Conservation (phyloP, 1,140 invertebrate species). For the Heliconius eleuchia region DNA sequence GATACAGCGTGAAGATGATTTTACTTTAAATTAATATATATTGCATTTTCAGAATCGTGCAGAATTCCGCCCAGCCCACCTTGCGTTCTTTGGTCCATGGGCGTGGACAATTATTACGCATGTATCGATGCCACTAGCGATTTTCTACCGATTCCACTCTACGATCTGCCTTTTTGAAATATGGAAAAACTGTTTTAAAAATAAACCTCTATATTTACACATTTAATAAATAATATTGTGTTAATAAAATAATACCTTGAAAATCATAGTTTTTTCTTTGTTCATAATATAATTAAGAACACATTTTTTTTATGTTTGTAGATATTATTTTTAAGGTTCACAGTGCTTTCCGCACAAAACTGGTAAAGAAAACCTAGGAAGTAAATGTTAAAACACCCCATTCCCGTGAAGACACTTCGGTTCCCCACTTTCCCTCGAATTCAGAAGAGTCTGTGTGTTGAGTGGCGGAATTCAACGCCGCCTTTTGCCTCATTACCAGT, state of each 20-base stretch:
- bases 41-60: constrained; percentile 82
- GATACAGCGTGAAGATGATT: no score
- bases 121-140: constrained; percentile 91
- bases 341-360: no score
- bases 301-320: neutral
- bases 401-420: no score
- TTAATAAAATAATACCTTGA: neutral
- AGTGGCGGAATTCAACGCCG: no score
- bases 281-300: neutral
- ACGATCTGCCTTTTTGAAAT: constrained; percentile 98
- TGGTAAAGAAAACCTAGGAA: no score
- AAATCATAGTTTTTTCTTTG: neutral
- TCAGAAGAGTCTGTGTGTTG: no score
- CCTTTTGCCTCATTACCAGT: no score
- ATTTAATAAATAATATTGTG: constrained; percentile 38
- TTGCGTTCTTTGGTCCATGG: constrained; percentile 92
- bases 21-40: neutral
- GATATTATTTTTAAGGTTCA: no score
- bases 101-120: constrained; percentile 94
- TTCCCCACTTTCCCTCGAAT: no score
- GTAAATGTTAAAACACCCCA: no score
- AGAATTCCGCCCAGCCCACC: constrained; percentile 89
- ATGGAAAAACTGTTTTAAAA: constrained; percentile 96
- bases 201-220: constrained; percentile 69
- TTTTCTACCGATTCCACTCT: constrained; percentile 95